Evolutionary conservation across 1,140 invertebrate species (phyloP), one percentile per base, ranked within the genome.

Genomic region (Plectrocnemia conspersa): DNA sequence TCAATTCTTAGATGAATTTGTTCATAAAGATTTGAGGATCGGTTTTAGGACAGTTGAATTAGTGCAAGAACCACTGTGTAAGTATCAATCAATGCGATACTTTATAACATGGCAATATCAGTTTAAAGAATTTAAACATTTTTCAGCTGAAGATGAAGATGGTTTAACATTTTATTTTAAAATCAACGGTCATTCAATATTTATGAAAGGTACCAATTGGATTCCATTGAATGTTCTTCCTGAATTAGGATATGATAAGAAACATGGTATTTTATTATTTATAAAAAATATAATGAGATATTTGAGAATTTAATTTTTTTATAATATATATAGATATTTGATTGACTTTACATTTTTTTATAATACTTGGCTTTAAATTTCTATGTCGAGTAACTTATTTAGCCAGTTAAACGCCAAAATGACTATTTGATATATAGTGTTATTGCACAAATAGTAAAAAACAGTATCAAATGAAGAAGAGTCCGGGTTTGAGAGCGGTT

Each of bases 181-280:
- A 63, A 77, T 99, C 1, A 99, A 99, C 70, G 84, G 79, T 0
- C 65, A 87, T 3, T 82, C 88, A 11, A 84, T 98, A n/a, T 99
- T 97, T 67, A 84, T 92, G 59, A 98, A 98, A 75, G 97, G 93
- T 18, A 89, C 90, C 19, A 99, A 99, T 72, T 94, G 90, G 80
- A 96, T 98, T 66, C 96, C 96, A 1, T 80, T 86, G 0, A 83
- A 91, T 68, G 82, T 93, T 56, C 82, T 97, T 41, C 92, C 91
- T 1, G 93, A 96, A 73, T 62, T 74, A 22, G 77, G 84, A 2
- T 78, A 78, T 3, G 65, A 80, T 29, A 29, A 55, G 50, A 47
- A 64, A 67, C 58, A 66, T 44, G 60, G 60, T 62, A 35, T 5
- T 40, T 52, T 52, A 38, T 10, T 7, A 40, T 9, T 40, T 40